These are phyloP conservation scores for Andrena camellia DNA, from an alignment of 2,888 invertebrate species.

Conservation along the genomic window DNA sequence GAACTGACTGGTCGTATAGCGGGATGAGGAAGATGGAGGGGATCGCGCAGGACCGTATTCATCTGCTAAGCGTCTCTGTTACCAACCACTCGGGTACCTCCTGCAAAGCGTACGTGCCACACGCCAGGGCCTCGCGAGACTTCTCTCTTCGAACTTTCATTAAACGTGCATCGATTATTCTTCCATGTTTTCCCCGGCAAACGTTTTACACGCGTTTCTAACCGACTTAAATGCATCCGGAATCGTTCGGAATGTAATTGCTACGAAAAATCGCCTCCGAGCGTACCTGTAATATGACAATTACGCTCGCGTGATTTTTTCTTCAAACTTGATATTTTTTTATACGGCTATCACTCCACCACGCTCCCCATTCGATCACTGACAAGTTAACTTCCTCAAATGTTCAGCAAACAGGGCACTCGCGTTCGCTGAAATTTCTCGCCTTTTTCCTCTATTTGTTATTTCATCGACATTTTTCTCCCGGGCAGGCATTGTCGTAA, in stretches of 20 bases:
- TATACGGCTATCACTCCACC: slow-evolving; percentile 26
- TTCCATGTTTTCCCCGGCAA: slow-evolving; percentile 23
- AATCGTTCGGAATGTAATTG: slow-evolving; percentile 47
- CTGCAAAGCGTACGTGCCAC: slow-evolving; percentile 64
- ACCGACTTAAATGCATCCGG: slow-evolving; percentile 5
- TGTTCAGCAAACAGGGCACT: background rate
- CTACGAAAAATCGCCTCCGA: slow-evolving; percentile 16
- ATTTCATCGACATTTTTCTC: slow-evolving; percentile 14
- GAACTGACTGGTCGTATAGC: slow-evolving; percentile 84
- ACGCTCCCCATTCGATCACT: slow-evolving; percentile 39
- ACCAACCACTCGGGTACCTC: slow-evolving; percentile 72
- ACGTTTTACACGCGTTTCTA: slow-evolving; percentile 2
- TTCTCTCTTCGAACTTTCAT: slow-evolving; percentile 54
- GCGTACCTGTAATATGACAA: slow-evolving; percentile 32
- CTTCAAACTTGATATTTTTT: slow-evolving; percentile 35
- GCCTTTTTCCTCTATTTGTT: slow-evolving; percentile 22
- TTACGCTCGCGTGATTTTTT: slow-evolving; percentile 28
- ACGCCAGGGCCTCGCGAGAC: slow-evolving; percentile 45
- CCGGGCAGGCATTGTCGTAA: slow-evolving; percentile 13
- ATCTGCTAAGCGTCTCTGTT: slow-evolving; percentile 70
- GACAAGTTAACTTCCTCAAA: background rate
- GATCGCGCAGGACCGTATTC: slow-evolving; percentile 79
- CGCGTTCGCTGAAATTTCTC: background rate
- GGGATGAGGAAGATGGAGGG: slow-evolving; percentile 74
- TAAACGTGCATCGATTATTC: slow-evolving; percentile 59